Percentiles rank a stretch among this genome's conserved stretches.
Evolutionary conservation across 2,113 vertebrate genomes (phyloP).

Genomic region (Parus major): DNA sequence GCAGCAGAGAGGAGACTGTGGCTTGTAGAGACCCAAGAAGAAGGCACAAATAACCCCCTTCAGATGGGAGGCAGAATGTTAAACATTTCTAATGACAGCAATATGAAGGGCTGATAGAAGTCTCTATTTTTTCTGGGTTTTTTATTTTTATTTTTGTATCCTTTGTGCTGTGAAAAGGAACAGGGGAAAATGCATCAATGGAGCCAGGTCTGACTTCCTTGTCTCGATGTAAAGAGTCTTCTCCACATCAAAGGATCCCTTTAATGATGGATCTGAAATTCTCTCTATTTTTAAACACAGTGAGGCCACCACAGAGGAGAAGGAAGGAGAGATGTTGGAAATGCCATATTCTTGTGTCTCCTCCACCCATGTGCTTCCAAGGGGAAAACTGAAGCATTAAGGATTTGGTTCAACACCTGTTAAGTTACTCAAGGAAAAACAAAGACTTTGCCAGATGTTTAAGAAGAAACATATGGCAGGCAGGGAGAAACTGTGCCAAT

Average conservation of each 20-base stretch:
- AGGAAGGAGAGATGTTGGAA: not conserved
- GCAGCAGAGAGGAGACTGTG: not conserved
- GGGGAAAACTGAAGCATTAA: slow-evolving; percentile 53
- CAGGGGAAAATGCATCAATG: not conserved
- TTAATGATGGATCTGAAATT: not conserved
- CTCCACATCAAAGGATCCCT: not conserved
- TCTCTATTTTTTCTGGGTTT: no score
- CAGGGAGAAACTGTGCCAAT: slow-evolving; percentile 49
- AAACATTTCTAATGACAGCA: not conserved
- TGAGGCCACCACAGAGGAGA: not conserved
- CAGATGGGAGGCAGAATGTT: not conserved
- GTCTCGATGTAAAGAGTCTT: not conserved
- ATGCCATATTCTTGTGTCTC: not conserved
- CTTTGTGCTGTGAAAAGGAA: not conserved
- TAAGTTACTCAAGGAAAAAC: slow-evolving; percentile 55
- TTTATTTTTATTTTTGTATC: not conserved
- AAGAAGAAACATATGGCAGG: slow-evolving; percentile 68
- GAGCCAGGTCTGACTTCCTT: not conserved
- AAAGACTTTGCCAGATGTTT: slow-evolving; percentile 62
- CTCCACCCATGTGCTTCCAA: slow-evolving; percentile 50
- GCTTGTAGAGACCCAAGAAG: not conserved
- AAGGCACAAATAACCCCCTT: not conserved
- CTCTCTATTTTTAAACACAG: not conserved
- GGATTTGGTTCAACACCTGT: slow-evolving; percentile 64
- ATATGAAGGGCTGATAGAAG: not conserved